Evolutionary conservation across 2,113 vertebrate genomes (phyloP), one percentile per base, ranked within the genome.

Genomic region (Epinephelus lanceolatus): DNA sequence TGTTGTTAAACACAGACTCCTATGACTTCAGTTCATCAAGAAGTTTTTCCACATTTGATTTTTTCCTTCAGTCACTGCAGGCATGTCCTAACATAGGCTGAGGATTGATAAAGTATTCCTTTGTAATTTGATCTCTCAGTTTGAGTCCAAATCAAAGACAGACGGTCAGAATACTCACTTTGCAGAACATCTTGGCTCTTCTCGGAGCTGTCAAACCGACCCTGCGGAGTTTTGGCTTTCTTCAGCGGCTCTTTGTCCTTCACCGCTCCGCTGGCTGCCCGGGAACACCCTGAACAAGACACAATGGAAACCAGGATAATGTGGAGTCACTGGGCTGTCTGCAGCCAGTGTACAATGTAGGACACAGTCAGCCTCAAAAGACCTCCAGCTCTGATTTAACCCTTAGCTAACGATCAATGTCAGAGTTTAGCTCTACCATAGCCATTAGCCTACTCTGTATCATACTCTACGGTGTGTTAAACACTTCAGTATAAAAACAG

Each of bases 181-280:
- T 97, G 76, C 65, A 97, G 90, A 5, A 95, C 95, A 4, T 97
- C 97, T 76, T 89, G 95, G 75, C n/a, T 74, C 78, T 96, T 96
- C 57, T 97, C 97, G 0, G 95, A 78, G 13, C 80, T 91, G 95
- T 99, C 98, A 55, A 99, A 96, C 1, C 95, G 96, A 19, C 98
- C 98, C 66, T 96, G 94, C 0, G 98, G 98, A 21, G 97, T 96
- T 89, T 96, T 97, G 0, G 97, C 92, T 88, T 97, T 98, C 93
- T 93, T 97, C 42, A 96, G 92, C 0, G 96, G 66, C 61, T 95
- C 90, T 57, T 95, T 95, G 71, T 90, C 86, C 30, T 91, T 76
- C 37, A 72, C 61, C 19, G 86, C 90, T 71, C 93, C 93, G 84
- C 92, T 94, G 42, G 89, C 83, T 47, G 87, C 89, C 68, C 95